phyloP scores from a whole-genome alignment of 2,888 invertebrate genomes.

The Molorchus minor region DNA sequence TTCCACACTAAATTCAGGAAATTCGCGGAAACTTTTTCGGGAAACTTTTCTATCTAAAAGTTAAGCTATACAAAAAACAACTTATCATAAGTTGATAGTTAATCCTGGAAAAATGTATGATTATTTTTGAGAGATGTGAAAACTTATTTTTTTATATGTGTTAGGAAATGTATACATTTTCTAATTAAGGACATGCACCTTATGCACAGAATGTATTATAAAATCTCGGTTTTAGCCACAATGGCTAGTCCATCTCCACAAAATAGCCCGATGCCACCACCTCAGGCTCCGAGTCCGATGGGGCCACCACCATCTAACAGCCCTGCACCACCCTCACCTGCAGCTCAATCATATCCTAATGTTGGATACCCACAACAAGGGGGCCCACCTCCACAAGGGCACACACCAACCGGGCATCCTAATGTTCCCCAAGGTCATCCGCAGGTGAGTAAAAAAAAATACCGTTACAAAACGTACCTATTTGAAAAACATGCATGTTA shows the following conservation, averaged over 20 bases:
- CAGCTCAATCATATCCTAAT: slow-evolving; percentile 79
- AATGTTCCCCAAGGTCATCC: slow-evolving; percentile 16
- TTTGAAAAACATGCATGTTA: no score
- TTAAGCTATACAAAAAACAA: no score
- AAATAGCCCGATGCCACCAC: slow-evolving; percentile 87
- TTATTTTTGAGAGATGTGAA: no score
- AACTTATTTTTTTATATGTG: no score
- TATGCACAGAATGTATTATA: not conserved
- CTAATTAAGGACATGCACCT: not conserved
- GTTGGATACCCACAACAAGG: slow-evolving; percentile 69
- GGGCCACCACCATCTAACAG: slow-evolving; percentile 85
- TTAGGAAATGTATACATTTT: no score
- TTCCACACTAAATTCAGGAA: no score
- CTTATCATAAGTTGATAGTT: no score
- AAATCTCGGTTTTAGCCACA: slow-evolving; percentile 27
- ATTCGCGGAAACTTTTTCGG: no score
- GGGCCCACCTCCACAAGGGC: slow-evolving; percentile 37
- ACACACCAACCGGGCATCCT: slow-evolving; percentile 20
- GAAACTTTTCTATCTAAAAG: no score
- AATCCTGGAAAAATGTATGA: no score
- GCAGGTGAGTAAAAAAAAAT: slow-evolving; percentile 2
- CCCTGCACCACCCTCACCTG: slow-evolving; percentile 77
- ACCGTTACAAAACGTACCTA: no score
- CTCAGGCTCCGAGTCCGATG: slow-evolving; percentile 88
- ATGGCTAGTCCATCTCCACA: slow-evolving; percentile 89